Evolutionary conservation across 2,113 vertebrate genomes (phyloP).

Genomic region (Channa maculata): DNA sequence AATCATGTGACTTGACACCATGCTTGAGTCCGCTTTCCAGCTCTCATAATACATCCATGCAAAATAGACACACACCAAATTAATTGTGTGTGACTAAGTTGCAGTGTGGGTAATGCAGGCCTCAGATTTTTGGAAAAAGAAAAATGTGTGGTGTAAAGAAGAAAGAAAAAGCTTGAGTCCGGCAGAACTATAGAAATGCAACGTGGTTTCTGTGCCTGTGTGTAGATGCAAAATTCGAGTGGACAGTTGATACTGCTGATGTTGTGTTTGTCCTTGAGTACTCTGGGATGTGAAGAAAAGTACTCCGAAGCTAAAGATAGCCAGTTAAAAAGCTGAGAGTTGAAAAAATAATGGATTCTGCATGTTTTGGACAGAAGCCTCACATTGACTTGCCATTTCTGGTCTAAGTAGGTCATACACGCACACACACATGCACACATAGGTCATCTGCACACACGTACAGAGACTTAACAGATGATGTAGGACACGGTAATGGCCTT

Average conservation of each 20-base stretch:
- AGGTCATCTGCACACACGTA: conserved; percentile 17
- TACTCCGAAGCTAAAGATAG: conserved; percentile 53
- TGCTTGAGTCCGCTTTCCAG: too few relatives aligned
- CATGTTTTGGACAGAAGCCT: conserved; percentile 37
- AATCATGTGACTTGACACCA: too few relatives aligned
- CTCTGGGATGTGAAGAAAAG: conserved; percentile 30
- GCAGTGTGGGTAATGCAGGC: too few relatives aligned
- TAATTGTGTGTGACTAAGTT: too few relatives aligned
- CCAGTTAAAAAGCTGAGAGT: conserved; percentile 33
- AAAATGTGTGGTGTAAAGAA: too few relatives aligned
- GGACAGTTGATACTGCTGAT: conserved; percentile 21
- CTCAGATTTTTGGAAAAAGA: too few relatives aligned
- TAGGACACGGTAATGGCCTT: conserved; percentile 31
- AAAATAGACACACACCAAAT: too few relatives aligned
- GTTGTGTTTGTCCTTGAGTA: conserved; percentile 40
- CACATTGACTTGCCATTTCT: neutral
- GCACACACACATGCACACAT: neutral
- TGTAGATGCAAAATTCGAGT: too few relatives aligned
- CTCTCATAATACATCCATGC: too few relatives aligned
- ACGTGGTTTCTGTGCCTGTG: too few relatives aligned
- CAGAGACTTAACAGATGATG: conserved; percentile 19
- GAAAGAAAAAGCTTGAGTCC: too few relatives aligned
- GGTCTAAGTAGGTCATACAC: conserved; percentile 54
- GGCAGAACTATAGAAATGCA: too few relatives aligned
- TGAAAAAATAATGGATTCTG: conserved; percentile 41